Conservation (phyloP, 1,140 invertebrate genomes). For the Nomia melanderi region DNA sequence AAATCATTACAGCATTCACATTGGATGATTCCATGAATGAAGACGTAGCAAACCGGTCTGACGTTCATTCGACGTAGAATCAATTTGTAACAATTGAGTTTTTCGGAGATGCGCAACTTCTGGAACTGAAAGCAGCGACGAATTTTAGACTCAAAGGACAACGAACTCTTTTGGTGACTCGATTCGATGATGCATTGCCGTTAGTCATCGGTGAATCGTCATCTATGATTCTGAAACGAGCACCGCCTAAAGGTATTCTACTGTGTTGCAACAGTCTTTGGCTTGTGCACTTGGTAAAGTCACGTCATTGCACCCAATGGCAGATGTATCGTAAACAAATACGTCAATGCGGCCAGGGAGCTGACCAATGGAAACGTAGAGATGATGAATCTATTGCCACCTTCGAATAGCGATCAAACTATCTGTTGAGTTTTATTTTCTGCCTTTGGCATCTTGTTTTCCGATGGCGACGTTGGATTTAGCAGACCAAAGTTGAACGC, state of each 20-base stretch:
- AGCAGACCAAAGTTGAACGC: too few relatives aligned
- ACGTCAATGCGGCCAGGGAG: not conserved
- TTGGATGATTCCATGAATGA: too few relatives aligned
- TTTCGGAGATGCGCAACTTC: not conserved
- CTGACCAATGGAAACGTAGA: not conserved
- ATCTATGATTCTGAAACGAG: slow-evolving; percentile 42
- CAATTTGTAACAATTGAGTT: too few relatives aligned
- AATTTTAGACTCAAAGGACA: slow-evolving; percentile 38
- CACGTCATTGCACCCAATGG: slow-evolving; percentile 16
- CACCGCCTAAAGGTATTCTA: slow-evolving; percentile 31
- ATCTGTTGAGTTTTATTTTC: too few relatives aligned
- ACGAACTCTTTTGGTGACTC: slow-evolving; percentile 41
- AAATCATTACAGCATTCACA: too few relatives aligned
- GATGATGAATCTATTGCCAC: not conserved
- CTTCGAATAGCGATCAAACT: too few relatives aligned
- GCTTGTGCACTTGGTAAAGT: slow-evolving; percentile 8
- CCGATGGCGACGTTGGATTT: too few relatives aligned
- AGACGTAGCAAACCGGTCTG: too few relatives aligned
- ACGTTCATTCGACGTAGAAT: too few relatives aligned
- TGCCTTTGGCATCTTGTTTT: too few relatives aligned
- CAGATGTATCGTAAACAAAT: slow-evolving; percentile 23
- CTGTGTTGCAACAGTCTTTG: slow-evolving; percentile 6
- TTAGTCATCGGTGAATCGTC: slow-evolving; percentile 57
- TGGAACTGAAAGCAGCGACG: not conserved
- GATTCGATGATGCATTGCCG: slow-evolving; percentile 24